Percentiles rank a stretch among this genome's conserved stretches.
phyloP scores from a whole-genome alignment of 2,113 vertebrate species.

The Polypterus bichir region DNA sequence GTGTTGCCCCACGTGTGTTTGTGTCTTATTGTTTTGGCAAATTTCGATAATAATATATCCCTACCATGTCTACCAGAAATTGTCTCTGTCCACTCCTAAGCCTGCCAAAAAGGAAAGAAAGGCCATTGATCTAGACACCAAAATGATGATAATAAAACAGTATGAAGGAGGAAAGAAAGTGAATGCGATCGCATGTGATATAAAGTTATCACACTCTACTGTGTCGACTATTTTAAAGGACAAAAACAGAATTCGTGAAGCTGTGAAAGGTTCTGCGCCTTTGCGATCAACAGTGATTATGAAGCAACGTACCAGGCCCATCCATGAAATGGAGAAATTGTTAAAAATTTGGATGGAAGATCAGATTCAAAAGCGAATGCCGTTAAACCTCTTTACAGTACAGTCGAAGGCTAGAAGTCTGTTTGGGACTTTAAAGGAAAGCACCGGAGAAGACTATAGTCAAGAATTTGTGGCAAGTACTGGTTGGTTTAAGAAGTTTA shows the following conservation, averaged over 20 bases:
- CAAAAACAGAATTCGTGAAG: slow-evolving; percentile 5
- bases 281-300: slow-evolving; percentile 8
- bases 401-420: slow-evolving; percentile 1
- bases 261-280: slow-evolving; percentile 9
- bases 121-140: slow-evolving; percentile 8
- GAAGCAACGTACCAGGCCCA: too few relatives aligned
- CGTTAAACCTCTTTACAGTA: background rate
- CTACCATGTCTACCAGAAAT: too few relatives aligned
- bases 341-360: slow-evolving; percentile 5
- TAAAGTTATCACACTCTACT: slow-evolving; percentile 7
- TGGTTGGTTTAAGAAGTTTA: slow-evolving; percentile 8
- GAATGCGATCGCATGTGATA: slow-evolving; percentile 1
- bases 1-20: too few relatives aligned
- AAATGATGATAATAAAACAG: slow-evolving; percentile 9
- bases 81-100: too few relatives aligned
- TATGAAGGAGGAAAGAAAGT: slow-evolving; percentile 8
- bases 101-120: too few relatives aligned
- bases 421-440: slow-evolving; percentile 1
- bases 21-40: too few relatives aligned
- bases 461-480: slow-evolving; percentile 1
- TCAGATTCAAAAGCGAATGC: slow-evolving; percentile 5
- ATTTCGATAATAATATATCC: too few relatives aligned
- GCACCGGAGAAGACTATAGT: background rate
- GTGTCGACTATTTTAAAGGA: slow-evolving; percentile 11
- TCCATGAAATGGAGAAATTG: slow-evolving; percentile 9